Conservation (phyloP, 2,888 invertebrate genomes). For the Polyploca ridens region DNA sequence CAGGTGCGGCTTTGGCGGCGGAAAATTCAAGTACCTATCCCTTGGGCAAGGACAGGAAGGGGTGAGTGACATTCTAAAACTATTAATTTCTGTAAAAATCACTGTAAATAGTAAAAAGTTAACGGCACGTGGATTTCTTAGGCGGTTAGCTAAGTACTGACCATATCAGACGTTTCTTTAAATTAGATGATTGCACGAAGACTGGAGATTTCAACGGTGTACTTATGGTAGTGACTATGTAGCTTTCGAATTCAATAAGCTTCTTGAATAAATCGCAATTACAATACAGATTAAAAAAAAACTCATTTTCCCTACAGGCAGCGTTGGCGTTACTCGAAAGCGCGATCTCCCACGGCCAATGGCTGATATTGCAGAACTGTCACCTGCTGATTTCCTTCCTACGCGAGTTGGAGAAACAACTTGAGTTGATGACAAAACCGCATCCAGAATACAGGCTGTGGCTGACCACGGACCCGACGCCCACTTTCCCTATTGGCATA, state of each 20-base stretch:
- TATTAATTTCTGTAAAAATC: not conserved
- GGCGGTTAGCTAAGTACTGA: too few relatives aligned
- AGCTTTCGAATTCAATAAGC: too few relatives aligned
- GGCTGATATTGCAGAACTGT: slow-evolving; percentile 97
- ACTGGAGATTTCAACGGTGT: too few relatives aligned
- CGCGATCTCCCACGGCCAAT: slow-evolving; percentile 91
- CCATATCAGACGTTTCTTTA: too few relatives aligned
- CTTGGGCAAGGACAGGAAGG: slow-evolving; percentile 97
- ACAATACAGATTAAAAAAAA: not conserved
- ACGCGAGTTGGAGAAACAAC: slow-evolving; percentile 91
- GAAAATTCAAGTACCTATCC: slow-evolving; percentile 94
- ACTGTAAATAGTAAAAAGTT: too few relatives aligned
- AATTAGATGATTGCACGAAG: too few relatives aligned
- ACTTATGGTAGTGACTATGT: too few relatives aligned
- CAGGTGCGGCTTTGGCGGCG: slow-evolving; percentile 87
- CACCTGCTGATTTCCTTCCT: slow-evolving; percentile 93
- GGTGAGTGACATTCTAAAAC: slow-evolving; percentile 69
- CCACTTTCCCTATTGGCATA: slow-evolving; percentile 95
- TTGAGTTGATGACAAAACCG: slow-evolving; percentile 91
- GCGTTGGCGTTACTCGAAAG: slow-evolving; percentile 88
- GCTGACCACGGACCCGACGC: slow-evolving; percentile 96
- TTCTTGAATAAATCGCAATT: too few relatives aligned
- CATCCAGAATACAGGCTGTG: slow-evolving; percentile 96
- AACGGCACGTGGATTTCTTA: too few relatives aligned
- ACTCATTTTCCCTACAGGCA: slow-evolving; percentile 71